Percentiles rank a stretch among this genome's conserved stretches.
Evolutionary conservation across 2,113 vertebrate species (phyloP).

Genomic region (Osmerus mordax): DNA sequence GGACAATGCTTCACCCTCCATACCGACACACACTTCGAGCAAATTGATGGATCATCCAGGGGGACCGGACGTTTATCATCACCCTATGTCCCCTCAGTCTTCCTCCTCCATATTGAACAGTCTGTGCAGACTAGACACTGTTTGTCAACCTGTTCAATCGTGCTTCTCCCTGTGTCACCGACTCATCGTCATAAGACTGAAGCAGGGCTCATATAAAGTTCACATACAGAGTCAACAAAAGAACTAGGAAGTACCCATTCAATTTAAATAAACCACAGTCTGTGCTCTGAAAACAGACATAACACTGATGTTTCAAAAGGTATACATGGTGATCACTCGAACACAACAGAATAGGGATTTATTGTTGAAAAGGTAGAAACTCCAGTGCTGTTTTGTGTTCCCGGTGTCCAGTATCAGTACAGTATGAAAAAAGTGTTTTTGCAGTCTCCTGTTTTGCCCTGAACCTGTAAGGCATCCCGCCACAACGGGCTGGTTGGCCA

Average conservation of each 20-base stretch:
- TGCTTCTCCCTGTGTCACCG: conserved; percentile 16
- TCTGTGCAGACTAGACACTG: conserved; percentile 42
- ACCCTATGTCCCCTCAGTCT: conserved; percentile 36
- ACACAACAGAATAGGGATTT: not conserved
- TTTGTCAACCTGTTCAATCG: conserved; percentile 2
- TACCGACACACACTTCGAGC: conserved; percentile 49
- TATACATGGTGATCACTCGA: not conserved
- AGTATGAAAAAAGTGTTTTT: conserved; percentile 12
- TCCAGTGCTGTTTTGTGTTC: not conserved
- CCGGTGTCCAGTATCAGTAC: conserved; percentile 15
- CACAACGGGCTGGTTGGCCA: conserved; percentile 33
- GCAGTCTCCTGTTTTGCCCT: conserved; percentile 22
- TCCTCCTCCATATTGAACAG: conserved; percentile 34
- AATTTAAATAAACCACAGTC: too few relatives aligned
- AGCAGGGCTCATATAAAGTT: conserved; percentile 30
- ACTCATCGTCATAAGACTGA: conserved; percentile 34
- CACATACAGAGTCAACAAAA: conserved; percentile 29
- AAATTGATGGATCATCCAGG: conserved; percentile 55
- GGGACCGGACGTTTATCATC: conserved; percentile 46
- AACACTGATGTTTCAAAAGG: not conserved
- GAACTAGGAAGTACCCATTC: conserved; percentile 19
- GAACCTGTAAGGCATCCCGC: conserved; percentile 26
- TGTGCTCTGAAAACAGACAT: not conserved
- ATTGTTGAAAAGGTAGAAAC: not conserved
- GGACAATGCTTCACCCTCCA: conserved; percentile 49